Evolutionary conservation across 2,113 vertebrate species (phyloP), one percentile per base, ranked within the genome.

Genomic region (Takifugu flavidus): DNA sequence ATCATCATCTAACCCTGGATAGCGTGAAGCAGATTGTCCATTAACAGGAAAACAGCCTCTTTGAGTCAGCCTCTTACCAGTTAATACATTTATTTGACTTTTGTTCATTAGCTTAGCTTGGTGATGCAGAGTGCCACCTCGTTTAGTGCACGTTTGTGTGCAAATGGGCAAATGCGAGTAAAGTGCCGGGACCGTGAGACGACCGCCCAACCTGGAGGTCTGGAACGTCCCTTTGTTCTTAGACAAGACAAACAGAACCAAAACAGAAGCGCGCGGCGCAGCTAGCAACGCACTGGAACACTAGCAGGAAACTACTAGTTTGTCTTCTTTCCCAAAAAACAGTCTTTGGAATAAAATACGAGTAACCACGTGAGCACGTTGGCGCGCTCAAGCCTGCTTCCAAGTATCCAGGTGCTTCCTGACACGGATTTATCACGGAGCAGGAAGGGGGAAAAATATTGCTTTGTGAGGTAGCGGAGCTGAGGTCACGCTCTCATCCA

Each of bases 341-440:
- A 60, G 45, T 54, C 44, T 12, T 20, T 28, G 62, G 53, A 34
- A 63, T 56, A 47, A 47, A 47, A 47, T 11, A 49, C 7, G 5
- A 49, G n/a, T 20, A 49, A 49, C 25, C 47, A 6, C 14, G 44
- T 49, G n/a, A 49, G 14, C 1, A 39, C 14, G 1, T 56, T 60
- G 13, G 45, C 56, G n/a, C 49, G n/a, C 53, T 57, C 5, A 53
- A 27, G 51, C 56, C 60, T 43, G 56, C 27, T 13, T 45, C 45
- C 42, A 59, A 64, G 60, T 31, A 26, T 34, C 28, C 59, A 77
- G 70, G 43, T 75, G 78, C 68, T 70, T 87, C 59, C 67, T 78
- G 59, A 53, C 50, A 8, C 13, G 50, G 14, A 59, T 59, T 51
- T 26, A 60, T 67, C 39, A 51, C 5, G 54, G 47, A 43, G 53